Percentiles rank a stretch among this genome's conserved stretches.
phyloP scores from a whole-genome alignment of 2,888 invertebrate species.

The Cyclophora albipunctata region DNA sequence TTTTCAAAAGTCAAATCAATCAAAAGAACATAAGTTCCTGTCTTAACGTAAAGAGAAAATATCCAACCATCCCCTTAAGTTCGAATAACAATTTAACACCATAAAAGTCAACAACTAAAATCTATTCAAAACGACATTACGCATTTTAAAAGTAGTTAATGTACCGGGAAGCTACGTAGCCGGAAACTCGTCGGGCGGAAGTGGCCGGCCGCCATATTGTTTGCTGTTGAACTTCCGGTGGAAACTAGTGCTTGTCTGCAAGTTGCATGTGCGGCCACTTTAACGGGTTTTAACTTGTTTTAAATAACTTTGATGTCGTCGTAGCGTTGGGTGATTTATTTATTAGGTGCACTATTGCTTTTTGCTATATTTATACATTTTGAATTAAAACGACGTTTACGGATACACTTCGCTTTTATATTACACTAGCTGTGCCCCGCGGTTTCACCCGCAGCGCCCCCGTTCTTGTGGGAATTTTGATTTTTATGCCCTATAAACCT shows the following conservation, averaged over 20 bases:
- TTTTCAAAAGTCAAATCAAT: too few species aligned
- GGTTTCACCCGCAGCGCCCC: too few species aligned
- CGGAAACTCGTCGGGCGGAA: slow-evolving; percentile 44
- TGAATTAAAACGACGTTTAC: too few species aligned
- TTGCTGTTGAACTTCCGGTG: slow-evolving; percentile 51
- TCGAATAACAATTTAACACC: background rate
- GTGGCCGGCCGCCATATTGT: slow-evolving; percentile 60
- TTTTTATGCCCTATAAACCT: too few species aligned
- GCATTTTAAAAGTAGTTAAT: slow-evolving; percentile 21
- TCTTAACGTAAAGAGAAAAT: too few species aligned
- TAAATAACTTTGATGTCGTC: slow-evolving; percentile 24
- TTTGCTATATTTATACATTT: too few species aligned
- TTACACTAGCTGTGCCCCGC: too few species aligned
- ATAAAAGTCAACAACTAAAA: slow-evolving; percentile 10
- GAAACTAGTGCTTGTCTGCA: slow-evolving; percentile 36
- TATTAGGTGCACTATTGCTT: too few species aligned
- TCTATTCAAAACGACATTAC: slow-evolving; percentile 28
- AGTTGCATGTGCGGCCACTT: slow-evolving; percentile 23
- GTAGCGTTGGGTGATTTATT: background rate
- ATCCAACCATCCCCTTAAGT: background rate
- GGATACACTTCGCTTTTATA: too few species aligned
- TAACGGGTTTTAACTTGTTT: slow-evolving; percentile 27
- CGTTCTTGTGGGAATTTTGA: too few species aligned
- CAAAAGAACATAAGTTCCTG: too few species aligned
- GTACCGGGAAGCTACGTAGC: slow-evolving; percentile 16